Conservation (phyloP, 2,888 invertebrate genomes). For the Beris morrisii region DNA sequence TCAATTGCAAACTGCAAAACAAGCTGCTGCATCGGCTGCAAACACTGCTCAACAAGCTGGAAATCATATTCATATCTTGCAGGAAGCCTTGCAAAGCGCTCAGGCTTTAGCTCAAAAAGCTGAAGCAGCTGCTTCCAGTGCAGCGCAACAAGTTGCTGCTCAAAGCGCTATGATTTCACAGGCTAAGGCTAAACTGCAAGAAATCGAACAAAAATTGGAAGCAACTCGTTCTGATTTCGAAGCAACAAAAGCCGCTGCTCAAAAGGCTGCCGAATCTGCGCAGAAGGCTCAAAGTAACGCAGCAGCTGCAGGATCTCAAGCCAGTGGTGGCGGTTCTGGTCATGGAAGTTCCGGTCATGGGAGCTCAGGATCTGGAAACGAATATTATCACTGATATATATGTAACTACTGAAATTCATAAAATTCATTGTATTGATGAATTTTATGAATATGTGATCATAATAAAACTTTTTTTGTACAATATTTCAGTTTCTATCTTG, state of each 20-base stretch:
- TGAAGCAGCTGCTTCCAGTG: background rate
- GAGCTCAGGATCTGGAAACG: background rate
- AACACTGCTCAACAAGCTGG: slow-evolving; percentile 7
- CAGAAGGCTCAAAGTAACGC: slow-evolving; percentile 8
- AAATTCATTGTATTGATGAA: too few species aligned
- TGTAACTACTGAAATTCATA: too few species aligned
- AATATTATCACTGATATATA: background rate
- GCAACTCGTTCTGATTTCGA: background rate
- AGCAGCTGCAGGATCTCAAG: slow-evolving; percentile 4
- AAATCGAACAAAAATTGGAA: background rate
- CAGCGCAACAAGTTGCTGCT: background rate
- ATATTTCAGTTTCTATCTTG: too few species aligned
- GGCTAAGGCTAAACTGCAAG: background rate
- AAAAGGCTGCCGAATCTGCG: too few species aligned
- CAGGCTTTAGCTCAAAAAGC: background rate
- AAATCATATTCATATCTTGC: background rate
- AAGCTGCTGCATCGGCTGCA: background rate
- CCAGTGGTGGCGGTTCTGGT: background rate
- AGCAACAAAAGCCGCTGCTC: background rate
- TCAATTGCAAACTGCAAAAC: background rate
- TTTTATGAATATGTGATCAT: too few species aligned
- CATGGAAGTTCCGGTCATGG: background rate
- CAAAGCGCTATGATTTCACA: slow-evolving; percentile 2
- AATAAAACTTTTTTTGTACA: too few species aligned
- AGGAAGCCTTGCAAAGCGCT: background rate